phyloP scores from a whole-genome alignment of 2,888 invertebrate species.

The Eurytoma californica region DNA sequence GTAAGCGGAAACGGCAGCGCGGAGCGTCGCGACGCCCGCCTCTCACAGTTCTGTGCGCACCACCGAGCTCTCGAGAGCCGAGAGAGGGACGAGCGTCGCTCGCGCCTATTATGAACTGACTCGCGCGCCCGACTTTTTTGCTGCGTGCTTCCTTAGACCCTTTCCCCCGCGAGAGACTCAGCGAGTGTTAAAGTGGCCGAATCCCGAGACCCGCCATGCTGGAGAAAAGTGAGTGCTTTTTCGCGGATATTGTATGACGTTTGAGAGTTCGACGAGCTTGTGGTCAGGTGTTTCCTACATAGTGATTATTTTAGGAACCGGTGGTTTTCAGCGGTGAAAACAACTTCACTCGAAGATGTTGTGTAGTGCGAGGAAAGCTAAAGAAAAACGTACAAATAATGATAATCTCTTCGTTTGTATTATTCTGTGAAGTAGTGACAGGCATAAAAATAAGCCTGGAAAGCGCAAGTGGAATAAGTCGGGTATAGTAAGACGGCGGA shows the following conservation, averaged over 20 bases:
- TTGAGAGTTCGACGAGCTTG: no score
- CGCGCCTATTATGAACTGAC: constrained; percentile 51
- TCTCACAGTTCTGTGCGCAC: constrained; percentile 67
- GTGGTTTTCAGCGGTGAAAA: no score
- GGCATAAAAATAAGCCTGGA: no score
- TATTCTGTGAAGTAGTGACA: no score
- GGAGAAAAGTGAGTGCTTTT: constrained; percentile 71
- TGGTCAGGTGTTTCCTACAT: no score
- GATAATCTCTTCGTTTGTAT: no score
- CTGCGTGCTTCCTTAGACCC: constrained; percentile 52
- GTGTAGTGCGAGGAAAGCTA: no score
- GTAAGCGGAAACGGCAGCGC: constrained; percentile 64
- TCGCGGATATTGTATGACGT: no score
- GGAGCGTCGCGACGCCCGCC: constrained; percentile 68
- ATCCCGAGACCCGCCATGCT: constrained; percentile 62
- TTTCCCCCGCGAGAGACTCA: constrained; percentile 17
- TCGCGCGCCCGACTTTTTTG: constrained; percentile 9
- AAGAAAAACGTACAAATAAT: no score
- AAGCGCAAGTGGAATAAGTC: constrained; percentile 8
- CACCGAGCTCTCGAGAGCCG: constrained; percentile 45
- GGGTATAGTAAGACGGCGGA: background rate
- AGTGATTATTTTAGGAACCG: no score
- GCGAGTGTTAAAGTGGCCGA: constrained; percentile 31
- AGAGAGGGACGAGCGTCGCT: constrained; percentile 46
- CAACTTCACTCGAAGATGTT: no score